Conservation (phyloP, 30 jellyfish, hydroid and myxozoan genomes). For the Aurelia sp. region DNA sequence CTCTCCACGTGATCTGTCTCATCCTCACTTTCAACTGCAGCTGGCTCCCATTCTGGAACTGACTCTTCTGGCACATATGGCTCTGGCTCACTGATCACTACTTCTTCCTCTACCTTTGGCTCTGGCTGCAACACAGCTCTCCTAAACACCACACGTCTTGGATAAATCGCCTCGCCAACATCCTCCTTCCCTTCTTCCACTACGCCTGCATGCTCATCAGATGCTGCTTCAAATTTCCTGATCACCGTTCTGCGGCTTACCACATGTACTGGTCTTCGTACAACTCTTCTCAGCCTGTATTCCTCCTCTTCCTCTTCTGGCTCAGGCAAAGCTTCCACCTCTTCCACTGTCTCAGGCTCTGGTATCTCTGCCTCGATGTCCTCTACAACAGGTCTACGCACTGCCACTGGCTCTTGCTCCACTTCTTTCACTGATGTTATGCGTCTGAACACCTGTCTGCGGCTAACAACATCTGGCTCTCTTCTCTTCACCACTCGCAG, state of each 20-base stretch:
- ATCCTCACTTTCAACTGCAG: slow-evolving; percentile 3
- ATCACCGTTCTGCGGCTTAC: no score
- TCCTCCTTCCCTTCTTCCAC: slow-evolving; percentile 54
- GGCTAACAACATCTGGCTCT: slow-evolving; percentile 19
- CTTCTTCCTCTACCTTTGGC: slow-evolving; percentile 21
- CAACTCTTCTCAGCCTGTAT: no score
- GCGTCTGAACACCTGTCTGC: slow-evolving; percentile 38
- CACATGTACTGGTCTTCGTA: no score
- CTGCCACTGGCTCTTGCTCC: background rate
- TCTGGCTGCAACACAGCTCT: slow-evolving; percentile 26
- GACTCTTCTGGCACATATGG: slow-evolving; percentile 42
- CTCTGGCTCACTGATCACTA: slow-evolving; percentile 41
- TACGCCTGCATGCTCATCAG: no score
- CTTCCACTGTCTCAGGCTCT: no score
- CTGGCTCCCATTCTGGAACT: slow-evolving; percentile 28
- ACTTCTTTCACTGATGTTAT: background rate
- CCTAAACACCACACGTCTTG: slow-evolving; percentile 44
- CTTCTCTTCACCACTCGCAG: slow-evolving; percentile 40
- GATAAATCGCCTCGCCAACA: slow-evolving; percentile 39
- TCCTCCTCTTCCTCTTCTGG: no score
- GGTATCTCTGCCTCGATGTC: slow-evolving; percentile 30
- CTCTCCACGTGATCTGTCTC: slow-evolving; percentile 44
- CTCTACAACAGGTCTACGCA: background rate
- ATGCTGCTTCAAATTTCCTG: no score
- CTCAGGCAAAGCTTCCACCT: no score